Base-by-base conservation (phyloP, 2,888 invertebrate genomes). In the Acleris emargana region DNA sequence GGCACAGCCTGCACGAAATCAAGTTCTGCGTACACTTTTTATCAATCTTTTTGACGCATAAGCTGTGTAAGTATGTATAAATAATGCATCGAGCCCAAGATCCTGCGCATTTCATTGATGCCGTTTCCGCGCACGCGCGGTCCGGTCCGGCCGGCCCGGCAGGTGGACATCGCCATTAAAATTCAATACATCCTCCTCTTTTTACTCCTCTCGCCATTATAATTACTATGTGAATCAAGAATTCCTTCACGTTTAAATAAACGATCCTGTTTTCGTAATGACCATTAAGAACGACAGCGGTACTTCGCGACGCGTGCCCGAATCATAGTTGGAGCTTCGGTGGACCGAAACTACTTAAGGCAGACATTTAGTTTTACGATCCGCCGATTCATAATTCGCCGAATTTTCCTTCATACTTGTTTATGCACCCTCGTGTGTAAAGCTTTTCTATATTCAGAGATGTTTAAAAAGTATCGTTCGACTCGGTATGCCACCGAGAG, bases 71-170 rank as follows among this genome's bases (percentile, higher is more conserved):
- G 60, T 61, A 61, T 60, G 60, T 66, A 66, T 66, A 66, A 66
- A 66, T 66, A 66, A 66, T 66, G 66, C 47, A 66, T 18, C 60
- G 57, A 22, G 42, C 60, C 11, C 58, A 52, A 52, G 52, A 51
- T 49, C 67, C 53, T 62, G 62, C 67, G 62, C 63, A 55, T 52
- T 68, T 67, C 71, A 69, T 68, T 69, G 67, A 67, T 69, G 69
- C 72, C 72, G 72, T 70, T 63, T 69, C 70, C 74, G 81, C 72
- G 73, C 84, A 80, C 84, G 83, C 83, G 85, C 61, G 28, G 57
- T 16, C 25, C 32, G 32, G 58, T 77, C 75, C 73, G 73, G 69
- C 77, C 72, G 76, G 73, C 63, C 68, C 64, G 71, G 72, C 72
- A 72, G 76, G 72, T 72, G 75, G 75, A 71, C 73, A 73, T n/a